Evolutionary conservation across 2,797 vertebrate genomes (phyloP).

Genomic region (Diceros bicornis): DNA sequence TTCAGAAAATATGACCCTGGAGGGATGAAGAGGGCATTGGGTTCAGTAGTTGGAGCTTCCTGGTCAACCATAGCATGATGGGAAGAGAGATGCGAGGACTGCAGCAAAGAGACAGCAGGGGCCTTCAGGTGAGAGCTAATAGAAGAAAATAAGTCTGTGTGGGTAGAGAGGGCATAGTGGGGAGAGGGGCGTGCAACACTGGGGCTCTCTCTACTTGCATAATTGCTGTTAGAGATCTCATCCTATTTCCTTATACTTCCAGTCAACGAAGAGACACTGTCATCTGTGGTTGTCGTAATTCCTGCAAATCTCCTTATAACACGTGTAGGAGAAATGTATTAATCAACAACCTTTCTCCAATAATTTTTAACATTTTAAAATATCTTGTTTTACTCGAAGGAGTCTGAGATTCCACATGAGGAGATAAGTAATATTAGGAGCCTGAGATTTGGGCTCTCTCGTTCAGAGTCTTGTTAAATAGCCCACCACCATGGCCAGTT

Average conservation of each 20-base stretch:
- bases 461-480: slow-evolving; percentile 57
- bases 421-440: slow-evolving; percentile 27
- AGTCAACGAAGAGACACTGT: background rate
- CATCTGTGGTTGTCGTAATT: too few species aligned
- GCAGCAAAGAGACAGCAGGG: background rate
- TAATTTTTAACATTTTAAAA: slow-evolving; percentile 81
- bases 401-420: slow-evolving; percentile 73
- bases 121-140: background rate
- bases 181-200: background rate
- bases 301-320: background rate
- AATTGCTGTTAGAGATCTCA: background rate
- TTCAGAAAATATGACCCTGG: background rate
- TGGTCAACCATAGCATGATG: background rate
- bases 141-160: background rate
- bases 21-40: background rate
- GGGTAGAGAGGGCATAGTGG: background rate
- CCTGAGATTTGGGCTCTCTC: slow-evolving; percentile 37
- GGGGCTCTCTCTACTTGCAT: background rate
- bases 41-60: background rate
- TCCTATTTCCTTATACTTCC: background rate
- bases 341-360: slow-evolving; percentile 63
- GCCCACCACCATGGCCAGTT: background rate
- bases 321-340: background rate
- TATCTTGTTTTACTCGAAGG: slow-evolving; percentile 83
- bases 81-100: background rate